Conservation (phyloP, 2,797 vertebrate species). For the Brotula barbata region DNA sequence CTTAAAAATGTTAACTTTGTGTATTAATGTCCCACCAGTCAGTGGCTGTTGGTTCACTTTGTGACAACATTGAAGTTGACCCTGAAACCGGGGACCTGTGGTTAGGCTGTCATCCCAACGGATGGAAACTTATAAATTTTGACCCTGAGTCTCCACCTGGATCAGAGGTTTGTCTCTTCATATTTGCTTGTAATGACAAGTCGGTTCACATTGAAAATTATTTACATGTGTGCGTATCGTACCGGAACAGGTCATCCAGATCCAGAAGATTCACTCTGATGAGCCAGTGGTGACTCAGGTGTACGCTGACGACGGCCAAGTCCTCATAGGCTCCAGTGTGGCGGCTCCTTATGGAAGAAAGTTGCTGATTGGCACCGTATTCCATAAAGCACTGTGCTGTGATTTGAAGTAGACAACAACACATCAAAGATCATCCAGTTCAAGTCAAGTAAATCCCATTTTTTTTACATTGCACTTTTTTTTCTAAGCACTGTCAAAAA, state of each 20-base stretch:
- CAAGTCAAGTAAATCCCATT: too few relatives aligned
- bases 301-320: slow-evolving; percentile 81
- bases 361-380: slow-evolving; percentile 89
- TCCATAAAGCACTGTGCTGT: slow-evolving; percentile 88
- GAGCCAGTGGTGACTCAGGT: slow-evolving; percentile 79
- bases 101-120: slow-evolving; percentile 85
- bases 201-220: background rate
- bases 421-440: too few relatives aligned
- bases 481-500: too few relatives aligned
- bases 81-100: slow-evolving; percentile 85
- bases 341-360: slow-evolving; percentile 79
- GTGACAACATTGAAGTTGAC: slow-evolving; percentile 87
- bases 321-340: slow-evolving; percentile 86
- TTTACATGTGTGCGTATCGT: background rate
- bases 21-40: slow-evolving; percentile 64
- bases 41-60: slow-evolving; percentile 79
- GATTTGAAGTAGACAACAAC: slow-evolving; percentile 69
- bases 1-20: slow-evolving; percentile 7
- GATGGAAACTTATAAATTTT: slow-evolving; percentile 70
- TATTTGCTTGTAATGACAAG: background rate
- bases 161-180: slow-evolving; percentile 82
- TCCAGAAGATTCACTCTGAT: slow-evolving; percentile 85
- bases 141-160: slow-evolving; percentile 79
- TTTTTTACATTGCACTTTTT: too few relatives aligned
- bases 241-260: slow-evolving; percentile 78